Percentiles rank a stretch among this genome's conserved stretches.
These are phyloP conservation scores for Channa maculata DNA, from an alignment of 2,113 vertebrate species.

Conservation along the genomic window DNA sequence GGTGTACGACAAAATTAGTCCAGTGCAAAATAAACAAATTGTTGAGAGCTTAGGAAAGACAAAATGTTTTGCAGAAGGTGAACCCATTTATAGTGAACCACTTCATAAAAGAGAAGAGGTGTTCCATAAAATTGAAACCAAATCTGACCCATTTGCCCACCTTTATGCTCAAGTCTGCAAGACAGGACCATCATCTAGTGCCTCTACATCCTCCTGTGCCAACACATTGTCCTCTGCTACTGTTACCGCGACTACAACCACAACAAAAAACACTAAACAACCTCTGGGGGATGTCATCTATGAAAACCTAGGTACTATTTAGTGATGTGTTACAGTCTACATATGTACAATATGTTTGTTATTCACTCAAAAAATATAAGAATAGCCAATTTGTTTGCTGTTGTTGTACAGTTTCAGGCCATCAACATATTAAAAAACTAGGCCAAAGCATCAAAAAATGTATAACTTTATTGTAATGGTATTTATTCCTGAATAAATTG, in stretches of 20 bases:
- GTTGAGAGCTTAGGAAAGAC: not conserved
- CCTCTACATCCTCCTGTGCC: not conserved
- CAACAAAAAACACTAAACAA: not conserved
- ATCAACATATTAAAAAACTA: too few relatives aligned
- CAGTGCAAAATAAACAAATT: conserved; percentile 22
- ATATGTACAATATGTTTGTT: too few relatives aligned
- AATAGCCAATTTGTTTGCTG: too few relatives aligned
- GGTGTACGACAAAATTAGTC: conserved; percentile 77
- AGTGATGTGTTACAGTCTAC: too few relatives aligned
- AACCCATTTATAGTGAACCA: conserved; percentile 70
- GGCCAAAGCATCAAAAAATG: too few relatives aligned
- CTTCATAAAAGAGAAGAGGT: not conserved
- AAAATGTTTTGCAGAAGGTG: not conserved
- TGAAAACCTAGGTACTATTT: conserved; percentile 77
- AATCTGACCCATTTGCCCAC: conserved; percentile 63
- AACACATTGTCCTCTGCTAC: conserved; percentile 6
- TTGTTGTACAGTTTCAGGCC: too few relatives aligned
- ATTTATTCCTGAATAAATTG: too few relatives aligned
- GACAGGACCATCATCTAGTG: not conserved
- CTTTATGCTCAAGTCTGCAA: conserved; percentile 75
- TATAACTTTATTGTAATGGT: too few relatives aligned
- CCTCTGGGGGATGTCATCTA: conserved; percentile 65
- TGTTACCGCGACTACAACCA: conserved; percentile 58
- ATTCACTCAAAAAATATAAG: too few relatives aligned
- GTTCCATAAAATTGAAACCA: not conserved